These are phyloP conservation scores for Hyposoter dolosus DNA, from an alignment of 2,888 invertebrate genomes.

Conservation along the genomic window DNA sequence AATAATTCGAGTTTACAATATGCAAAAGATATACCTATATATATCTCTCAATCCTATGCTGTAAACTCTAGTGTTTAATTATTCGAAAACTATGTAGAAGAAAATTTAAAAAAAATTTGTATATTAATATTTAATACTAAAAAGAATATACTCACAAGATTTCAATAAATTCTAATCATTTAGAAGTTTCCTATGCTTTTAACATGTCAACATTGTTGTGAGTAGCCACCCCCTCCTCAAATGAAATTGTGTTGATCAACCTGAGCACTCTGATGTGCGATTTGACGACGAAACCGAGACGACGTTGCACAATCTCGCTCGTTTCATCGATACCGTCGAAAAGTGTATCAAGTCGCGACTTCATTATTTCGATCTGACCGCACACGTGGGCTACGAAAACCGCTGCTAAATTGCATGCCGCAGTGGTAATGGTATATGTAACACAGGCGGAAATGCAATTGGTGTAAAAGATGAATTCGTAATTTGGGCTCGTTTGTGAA, in stretches of 20 bases:
- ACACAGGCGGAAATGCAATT: conserved; percentile 66
- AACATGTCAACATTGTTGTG: too few relatives aligned
- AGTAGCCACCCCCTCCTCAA: too few relatives aligned
- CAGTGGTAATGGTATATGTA: conserved; percentile 65
- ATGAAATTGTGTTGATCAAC: conserved; percentile 60
- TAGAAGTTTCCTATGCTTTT: too few relatives aligned
- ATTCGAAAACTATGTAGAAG: too few relatives aligned
- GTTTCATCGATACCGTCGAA: conserved; percentile 42
- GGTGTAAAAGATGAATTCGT: conserved; percentile 70
- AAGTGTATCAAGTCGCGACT: conserved; percentile 55
- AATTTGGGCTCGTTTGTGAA: conserved; percentile 66
- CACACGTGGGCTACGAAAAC: conserved; percentile 72
- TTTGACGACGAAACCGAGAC: conserved; percentile 67
- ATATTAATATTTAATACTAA: too few relatives aligned
- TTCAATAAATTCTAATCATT: too few relatives aligned
- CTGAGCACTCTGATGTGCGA: conserved; percentile 71
- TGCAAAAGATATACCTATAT: too few relatives aligned
- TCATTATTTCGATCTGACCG: conserved; percentile 72
- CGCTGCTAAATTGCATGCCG: conserved; percentile 70
- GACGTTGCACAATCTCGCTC: conserved; percentile 32
- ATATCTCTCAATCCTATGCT: too few relatives aligned
- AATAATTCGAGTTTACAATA: too few relatives aligned
- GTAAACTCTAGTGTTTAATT: too few relatives aligned
- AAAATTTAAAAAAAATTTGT: too few relatives aligned
- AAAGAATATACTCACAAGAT: too few relatives aligned